Base-by-base conservation (phyloP, 2,888 invertebrate genomes). In the Limnephilus lunatus region DNA sequence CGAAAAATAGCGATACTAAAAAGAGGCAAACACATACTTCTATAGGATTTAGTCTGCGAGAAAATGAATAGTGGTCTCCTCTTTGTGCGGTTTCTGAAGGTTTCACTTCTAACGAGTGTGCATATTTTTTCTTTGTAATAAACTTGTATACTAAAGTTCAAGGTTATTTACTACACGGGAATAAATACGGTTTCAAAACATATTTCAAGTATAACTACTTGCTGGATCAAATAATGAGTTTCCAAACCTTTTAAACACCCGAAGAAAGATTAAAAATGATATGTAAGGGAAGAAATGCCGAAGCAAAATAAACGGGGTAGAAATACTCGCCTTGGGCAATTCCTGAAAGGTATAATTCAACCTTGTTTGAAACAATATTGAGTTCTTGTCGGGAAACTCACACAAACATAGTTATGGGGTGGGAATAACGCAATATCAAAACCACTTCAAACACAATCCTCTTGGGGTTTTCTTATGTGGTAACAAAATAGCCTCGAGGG, bases 361-460 rank as follows among this genome's bases (percentile, higher is more conserved):
- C 89, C 91, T 91, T 89, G 85, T 91, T 91, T 85, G 85, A 89
- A 91, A 85, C 93, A 93, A 93, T 93, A 93, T 91, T 93, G 91
- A 93, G 89, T 92, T 90, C 92, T 90, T 89, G 85, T 82, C 90
- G 91, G 91, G 68, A 90, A 91, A 82, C 82, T 32, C 82, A 82
- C 31, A 32, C 82, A 89, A 86, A 80, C 82, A 48, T 82, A 82
- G 92, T 82, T 82, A 87, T 81, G 68, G 85, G 88, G 92, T 89
- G 68, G 87, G 92, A 93, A 92, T 90, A 93, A 93, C 92, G 92
- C 93, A 93, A 93, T 93, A 93, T 92, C 92, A 92, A 92, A 93
- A 68, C 68, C 68, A 68, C 68, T 68, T 68, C 68, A 68, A 92
- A 91, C 88, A 80, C 90, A 91, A 93, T 88, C 90, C 91, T 92